Percentiles rank a stretch among this genome's conserved stretches.
These are phyloP conservation scores for Amphipoea lucens DNA, from an alignment of 2,888 invertebrate genomes.

Conservation along the genomic window DNA sequence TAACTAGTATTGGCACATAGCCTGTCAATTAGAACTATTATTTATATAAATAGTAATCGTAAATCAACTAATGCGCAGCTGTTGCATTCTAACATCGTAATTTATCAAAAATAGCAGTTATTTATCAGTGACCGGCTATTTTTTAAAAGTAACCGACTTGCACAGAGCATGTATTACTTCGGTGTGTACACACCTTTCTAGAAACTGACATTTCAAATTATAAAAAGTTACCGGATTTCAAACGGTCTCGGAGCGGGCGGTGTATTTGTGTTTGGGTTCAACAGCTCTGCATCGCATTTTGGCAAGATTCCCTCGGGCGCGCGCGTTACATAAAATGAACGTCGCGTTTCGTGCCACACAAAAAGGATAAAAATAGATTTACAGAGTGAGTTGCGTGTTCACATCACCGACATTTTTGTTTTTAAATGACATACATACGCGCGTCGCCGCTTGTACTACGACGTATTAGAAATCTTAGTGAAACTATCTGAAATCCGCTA, in stretches of 20 bases:
- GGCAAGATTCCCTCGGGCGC: slow-evolving; percentile 88
- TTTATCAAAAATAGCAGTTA: neutral
- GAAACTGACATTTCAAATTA: slow-evolving; percentile 79
- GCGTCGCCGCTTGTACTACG: slow-evolving; percentile 77
- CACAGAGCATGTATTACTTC: no score
- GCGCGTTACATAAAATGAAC: slow-evolving; percentile 85
- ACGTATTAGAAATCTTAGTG: slow-evolving; percentile 87
- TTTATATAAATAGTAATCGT: neutral
- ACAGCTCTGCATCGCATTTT: slow-evolving; percentile 78
- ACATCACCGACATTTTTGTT: slow-evolving; percentile 86
- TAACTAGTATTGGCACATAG: neutral
- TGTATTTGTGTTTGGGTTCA: slow-evolving; percentile 74
- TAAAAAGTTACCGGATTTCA: slow-evolving; percentile 84
- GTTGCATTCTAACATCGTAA: neutral
- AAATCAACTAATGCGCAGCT: slow-evolving; percentile 3
- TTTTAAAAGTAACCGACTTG: slow-evolving; percentile 9
- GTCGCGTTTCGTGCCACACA: slow-evolving; percentile 81
- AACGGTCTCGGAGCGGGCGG: slow-evolving; percentile 79
- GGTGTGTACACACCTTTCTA: slow-evolving; percentile 40
- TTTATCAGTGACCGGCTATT: neutral
- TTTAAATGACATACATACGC: slow-evolving; percentile 87
- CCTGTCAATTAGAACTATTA: slow-evolving; percentile 4
- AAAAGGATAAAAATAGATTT: slow-evolving; percentile 89
- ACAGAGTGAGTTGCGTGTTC: slow-evolving; percentile 86
- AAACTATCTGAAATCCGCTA: slow-evolving; percentile 82